Conservation (phyloP, 1,140 invertebrate genomes). For the Vollenhovia emeryi region DNA sequence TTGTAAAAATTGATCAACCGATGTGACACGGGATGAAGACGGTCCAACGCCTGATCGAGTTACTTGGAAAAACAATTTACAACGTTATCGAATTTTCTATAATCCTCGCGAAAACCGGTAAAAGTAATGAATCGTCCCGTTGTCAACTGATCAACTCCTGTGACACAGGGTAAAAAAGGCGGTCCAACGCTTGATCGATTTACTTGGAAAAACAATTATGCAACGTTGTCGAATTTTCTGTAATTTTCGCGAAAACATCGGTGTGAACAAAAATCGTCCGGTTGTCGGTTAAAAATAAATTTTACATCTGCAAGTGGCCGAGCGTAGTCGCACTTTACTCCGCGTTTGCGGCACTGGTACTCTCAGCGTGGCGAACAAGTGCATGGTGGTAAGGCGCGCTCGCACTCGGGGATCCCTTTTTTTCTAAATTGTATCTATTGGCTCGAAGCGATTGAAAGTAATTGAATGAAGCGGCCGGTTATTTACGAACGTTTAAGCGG, state of each 20-base stretch:
- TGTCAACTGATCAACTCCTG: not conserved
- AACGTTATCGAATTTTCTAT: not conserved
- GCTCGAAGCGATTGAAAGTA: constrained; percentile 86
- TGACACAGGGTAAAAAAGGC: not conserved
- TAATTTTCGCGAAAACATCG: not conserved
- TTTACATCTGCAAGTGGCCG: not conserved
- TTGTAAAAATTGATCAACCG: constrained; percentile 2
- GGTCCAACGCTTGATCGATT: not conserved
- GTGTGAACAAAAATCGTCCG: not conserved
- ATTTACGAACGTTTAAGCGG: constrained; percentile 86
- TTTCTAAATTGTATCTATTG: constrained; percentile 86
- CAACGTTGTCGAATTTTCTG: not conserved
- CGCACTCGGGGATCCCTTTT: constrained; percentile 68
- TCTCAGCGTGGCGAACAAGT: constrained; percentile 37
- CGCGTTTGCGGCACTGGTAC: not conserved
- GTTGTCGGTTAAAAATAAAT: not conserved
- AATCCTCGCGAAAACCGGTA: too few species aligned
- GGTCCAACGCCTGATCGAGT: not conserved
- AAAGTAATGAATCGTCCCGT: too few species aligned
- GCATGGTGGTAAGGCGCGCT: constrained; percentile 27
- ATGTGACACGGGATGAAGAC: not conserved
- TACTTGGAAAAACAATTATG: not conserved
- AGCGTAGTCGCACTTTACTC: not conserved
- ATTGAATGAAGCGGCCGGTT: constrained; percentile 85
- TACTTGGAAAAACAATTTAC: not conserved